These are phyloP conservation scores for Macrocentrus cingulum DNA, from an alignment of 1,140 invertebrate species.

Conservation along the genomic window DNA sequence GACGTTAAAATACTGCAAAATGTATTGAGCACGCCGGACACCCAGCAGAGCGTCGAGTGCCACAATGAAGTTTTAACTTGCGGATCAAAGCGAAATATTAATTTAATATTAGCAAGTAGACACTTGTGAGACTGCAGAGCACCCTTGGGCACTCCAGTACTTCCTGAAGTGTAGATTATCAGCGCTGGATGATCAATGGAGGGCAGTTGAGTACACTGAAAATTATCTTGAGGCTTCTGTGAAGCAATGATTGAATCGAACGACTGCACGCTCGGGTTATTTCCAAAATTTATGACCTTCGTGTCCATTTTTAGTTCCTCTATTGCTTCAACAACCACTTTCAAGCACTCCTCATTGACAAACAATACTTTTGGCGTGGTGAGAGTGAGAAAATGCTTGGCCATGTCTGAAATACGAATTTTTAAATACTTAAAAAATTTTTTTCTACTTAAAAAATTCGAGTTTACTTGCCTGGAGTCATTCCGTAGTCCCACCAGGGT, in stretches of 20 bases:
- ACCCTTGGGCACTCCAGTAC: constrained; percentile 46
- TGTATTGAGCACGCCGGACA: constrained; percentile 27
- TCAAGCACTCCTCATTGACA: constrained; percentile 29
- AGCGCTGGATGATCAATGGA: constrained; percentile 37
- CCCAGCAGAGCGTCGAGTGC: constrained; percentile 38
- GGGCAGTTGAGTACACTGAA: constrained; percentile 30
- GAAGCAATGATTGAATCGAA: constrained; percentile 32
- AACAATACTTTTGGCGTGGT: constrained; percentile 51
- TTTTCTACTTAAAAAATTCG: too few species aligned
- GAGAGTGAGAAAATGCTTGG: constrained; percentile 42
- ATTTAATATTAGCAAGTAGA: constrained; percentile 14
- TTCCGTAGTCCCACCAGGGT: constrained; percentile 29
- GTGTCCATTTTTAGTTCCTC: constrained; percentile 30
- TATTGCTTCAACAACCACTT: constrained; percentile 30
- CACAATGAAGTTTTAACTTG: constrained; percentile 14
- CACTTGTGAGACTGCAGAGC: constrained; percentile 34
- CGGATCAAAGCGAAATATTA: background rate
- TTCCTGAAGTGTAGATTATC: constrained; percentile 45
- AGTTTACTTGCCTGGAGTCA: constrained; percentile 31
- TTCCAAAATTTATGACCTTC: constrained; percentile 42
- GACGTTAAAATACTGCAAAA: background rate
- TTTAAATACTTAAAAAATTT: too few species aligned
- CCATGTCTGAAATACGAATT: constrained; percentile 39
- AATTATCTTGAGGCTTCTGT: constrained; percentile 30
- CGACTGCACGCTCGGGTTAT: constrained; percentile 25